A percentile compares a stretch with the other conserved stretches of the same genome.
phyloP scores from a whole-genome alignment of 2,797 vertebrate species.

The Nyctibius grandis region DNA sequence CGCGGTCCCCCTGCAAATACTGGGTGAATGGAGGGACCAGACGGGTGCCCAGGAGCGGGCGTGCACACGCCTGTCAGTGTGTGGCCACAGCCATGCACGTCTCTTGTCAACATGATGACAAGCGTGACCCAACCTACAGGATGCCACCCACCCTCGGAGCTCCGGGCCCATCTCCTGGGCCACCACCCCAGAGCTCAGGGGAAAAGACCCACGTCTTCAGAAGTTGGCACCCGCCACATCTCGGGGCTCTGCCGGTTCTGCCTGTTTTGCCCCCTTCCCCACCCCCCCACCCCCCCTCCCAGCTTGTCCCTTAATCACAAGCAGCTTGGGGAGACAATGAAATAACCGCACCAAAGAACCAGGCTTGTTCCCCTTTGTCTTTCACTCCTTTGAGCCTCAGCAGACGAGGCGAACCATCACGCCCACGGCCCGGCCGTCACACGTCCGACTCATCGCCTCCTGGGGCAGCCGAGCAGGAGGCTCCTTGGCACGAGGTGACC shows the following conservation, averaged over 20 bases:
- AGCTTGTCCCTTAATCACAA: slow-evolving; percentile 29
- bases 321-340: slow-evolving; percentile 48
- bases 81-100: fast-evolving
- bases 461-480: fast-evolving
- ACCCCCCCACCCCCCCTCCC: background rate
- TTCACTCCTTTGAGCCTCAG: background rate
- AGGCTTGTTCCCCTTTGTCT: slow-evolving; percentile 61
- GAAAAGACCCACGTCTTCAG: background rate
- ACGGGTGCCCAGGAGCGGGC: background rate
- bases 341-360: slow-evolving; percentile 36
- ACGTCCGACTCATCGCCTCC: background rate
- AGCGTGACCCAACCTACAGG: background rate
- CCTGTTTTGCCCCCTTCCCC: background rate
- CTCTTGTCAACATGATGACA: background rate
- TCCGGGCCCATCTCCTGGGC: background rate
- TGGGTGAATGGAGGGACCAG: fast-evolving
- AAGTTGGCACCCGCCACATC: background rate
- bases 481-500: fast-evolving
- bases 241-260: background rate
- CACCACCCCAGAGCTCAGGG: background rate
- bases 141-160: background rate
- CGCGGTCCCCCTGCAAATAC: fast-evolving
- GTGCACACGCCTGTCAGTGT: background rate
- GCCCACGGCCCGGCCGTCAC: background rate
- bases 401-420: background rate